Evolutionary conservation across 2,888 invertebrate species (phyloP), one percentile per base, ranked within the genome.

Genomic region (Morpho achilles): DNA sequence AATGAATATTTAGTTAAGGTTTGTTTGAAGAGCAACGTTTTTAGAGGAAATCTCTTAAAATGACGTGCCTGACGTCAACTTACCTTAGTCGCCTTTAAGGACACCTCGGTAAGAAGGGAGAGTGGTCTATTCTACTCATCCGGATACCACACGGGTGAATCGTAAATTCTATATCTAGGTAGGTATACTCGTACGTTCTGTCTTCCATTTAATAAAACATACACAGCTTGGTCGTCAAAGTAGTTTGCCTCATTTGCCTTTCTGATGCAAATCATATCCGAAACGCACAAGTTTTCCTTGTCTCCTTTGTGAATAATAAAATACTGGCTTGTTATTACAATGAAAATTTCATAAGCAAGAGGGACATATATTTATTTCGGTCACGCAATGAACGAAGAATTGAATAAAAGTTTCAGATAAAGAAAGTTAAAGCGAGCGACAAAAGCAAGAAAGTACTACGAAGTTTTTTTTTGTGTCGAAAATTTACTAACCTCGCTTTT

Each of bases 181-280:
- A 16, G 16, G 16, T 16, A 16, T 16, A 16, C 16, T 16, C 16
- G 16, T 32, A 32, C 5, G 32, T 2, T 32, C 32, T 3, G 32
- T 32, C 32, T 32, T 32, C 32, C 1, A 32, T 32, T 32, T 5
- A 32, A 32, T 32, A 32, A 32, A 32, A 32, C 32, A 32, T 32
- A 32, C 32, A 32, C 32, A 32, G 10, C 32, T 7, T 10, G 9
- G 6, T 53, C 22, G 8, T 43, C 44, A n/a, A 39, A 53, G 49
- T 49, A 54, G 54, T 23, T 39, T 54, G n/a, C 8, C 49, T 44
- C 23, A 23, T 47, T 48, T 22, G 10, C 42, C 54, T 54, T 48
- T 54, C 23, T 48, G 9, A 54, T 48, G 54, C 54, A 54, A 54
- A 54, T 54, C 7, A 54, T 54, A 42, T 48, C 54, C 42, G 48